phyloP scores from a whole-genome alignment of 1,140 invertebrate genomes.

The silkworm (Bombyx mori) region ASM3026992v2 NC_085129.1:18782001-18782500 shows the following conservation, averaged over 20 bases:
- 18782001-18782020: conserved; percentile 30
- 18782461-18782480: too few relatives aligned
- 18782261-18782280: background rate
- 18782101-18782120: too few relatives aligned
- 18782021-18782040: conserved; percentile 8
- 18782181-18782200: conserved; percentile 61
- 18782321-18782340: background rate
- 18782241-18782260: conserved; percentile 48
- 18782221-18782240: conserved; percentile 39
- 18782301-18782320: background rate
- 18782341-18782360: too few relatives aligned
- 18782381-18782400: background rate
- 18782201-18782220: conserved; percentile 61
- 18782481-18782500: too few relatives aligned
- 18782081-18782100: too few relatives aligned
- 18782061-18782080: background rate
- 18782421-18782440: too few relatives aligned
- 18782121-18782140: background rate
- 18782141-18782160: conserved; percentile 41
- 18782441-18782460: too few relatives aligned
- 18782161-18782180: conserved; percentile 37
- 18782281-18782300: background rate
- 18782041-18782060: conserved; percentile 23
- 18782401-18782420: too few relatives aligned
- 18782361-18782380: too few relatives aligned